Evolutionary conservation across 2,797 vertebrate genomes (phyloP).

Genomic region (Urophycis tenuis): DNA sequence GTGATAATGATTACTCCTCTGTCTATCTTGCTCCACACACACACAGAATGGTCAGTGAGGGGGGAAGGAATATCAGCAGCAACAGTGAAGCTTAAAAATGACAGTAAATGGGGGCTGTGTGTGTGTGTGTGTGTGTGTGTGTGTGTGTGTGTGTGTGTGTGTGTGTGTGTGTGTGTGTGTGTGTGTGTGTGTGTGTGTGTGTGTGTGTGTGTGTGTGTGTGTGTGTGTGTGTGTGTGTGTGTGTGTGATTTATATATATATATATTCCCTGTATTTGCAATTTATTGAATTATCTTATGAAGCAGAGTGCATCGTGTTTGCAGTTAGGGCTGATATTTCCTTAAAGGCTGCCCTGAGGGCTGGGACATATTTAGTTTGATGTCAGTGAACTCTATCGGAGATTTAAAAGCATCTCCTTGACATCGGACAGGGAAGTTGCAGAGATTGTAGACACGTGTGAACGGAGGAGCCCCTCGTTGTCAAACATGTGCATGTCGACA

Average conservation of each 20-base stretch:
- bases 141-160: too few relatives aligned
- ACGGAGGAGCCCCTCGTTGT: neutral
- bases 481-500: neutral
- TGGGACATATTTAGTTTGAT: neutral
- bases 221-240: too few relatives aligned
- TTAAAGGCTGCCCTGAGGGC: neutral
- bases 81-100: slow-evolving; percentile 11
- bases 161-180: too few relatives aligned
- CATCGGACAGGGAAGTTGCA: neutral
- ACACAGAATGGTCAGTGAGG: slow-evolving; percentile 17
- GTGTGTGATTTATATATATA: too few relatives aligned
- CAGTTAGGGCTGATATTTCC: too few relatives aligned
- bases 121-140: too few relatives aligned
- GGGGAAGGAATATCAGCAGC: slow-evolving; percentile 12
- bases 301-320: neutral
- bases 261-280: neutral
- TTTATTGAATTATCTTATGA: neutral
- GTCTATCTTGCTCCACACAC: neutral
- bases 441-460: neutral
- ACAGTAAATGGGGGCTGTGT: slow-evolving; percentile 7
- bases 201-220: too few relatives aligned
- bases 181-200: too few relatives aligned
- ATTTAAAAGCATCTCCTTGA: neutral
- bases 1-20: slow-evolving; percentile 30
- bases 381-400: neutral